phyloP scores from a whole-genome alignment of 2,797 vertebrate species.

The Psittacula echo region DNA sequence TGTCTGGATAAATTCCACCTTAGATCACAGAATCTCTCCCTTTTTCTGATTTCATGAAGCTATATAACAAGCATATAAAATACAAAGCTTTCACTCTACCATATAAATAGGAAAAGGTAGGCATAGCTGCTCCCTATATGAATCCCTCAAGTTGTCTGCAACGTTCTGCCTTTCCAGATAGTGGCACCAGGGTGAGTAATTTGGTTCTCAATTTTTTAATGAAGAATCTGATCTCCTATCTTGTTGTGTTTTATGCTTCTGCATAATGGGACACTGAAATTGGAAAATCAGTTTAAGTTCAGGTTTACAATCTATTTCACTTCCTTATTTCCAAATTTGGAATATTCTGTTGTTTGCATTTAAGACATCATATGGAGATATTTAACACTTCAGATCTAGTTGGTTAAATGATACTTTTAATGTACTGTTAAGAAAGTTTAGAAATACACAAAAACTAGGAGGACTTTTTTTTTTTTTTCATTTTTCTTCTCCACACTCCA shows the following conservation, averaged over 20 bases:
- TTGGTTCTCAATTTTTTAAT: slow-evolving; percentile 1
- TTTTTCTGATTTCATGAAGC: neutral
- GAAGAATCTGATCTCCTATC: slow-evolving; percentile 28
- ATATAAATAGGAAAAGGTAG: neutral
- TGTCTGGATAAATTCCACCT: neutral
- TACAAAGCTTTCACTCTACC: neutral
- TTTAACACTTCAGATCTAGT: neutral
- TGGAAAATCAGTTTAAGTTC: slow-evolving; percentile 30
- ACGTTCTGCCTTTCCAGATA: neutral
- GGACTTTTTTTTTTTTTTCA: neutral
- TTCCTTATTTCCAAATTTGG: slow-evolving; percentile 36
- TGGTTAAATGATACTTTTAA: slow-evolving; percentile 1
- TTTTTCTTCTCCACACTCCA: neutral
- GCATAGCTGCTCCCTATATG: neutral
- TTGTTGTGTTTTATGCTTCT: slow-evolving; percentile 9
- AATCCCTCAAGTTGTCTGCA: neutral
- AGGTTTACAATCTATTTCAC: slow-evolving; percentile 45
- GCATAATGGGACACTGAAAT: slow-evolving; percentile 30
- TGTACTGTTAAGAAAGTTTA: neutral
- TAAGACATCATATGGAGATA: slow-evolving; percentile 11
- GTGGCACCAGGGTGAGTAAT: neutral
- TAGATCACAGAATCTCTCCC: neutral
- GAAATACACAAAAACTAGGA: neutral
- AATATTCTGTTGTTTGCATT: slow-evolving; percentile 37
- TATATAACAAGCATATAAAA: neutral